phyloP scores from a whole-genome alignment of 2,888 invertebrate genomes.

The Cristatella mucedo region DNA sequence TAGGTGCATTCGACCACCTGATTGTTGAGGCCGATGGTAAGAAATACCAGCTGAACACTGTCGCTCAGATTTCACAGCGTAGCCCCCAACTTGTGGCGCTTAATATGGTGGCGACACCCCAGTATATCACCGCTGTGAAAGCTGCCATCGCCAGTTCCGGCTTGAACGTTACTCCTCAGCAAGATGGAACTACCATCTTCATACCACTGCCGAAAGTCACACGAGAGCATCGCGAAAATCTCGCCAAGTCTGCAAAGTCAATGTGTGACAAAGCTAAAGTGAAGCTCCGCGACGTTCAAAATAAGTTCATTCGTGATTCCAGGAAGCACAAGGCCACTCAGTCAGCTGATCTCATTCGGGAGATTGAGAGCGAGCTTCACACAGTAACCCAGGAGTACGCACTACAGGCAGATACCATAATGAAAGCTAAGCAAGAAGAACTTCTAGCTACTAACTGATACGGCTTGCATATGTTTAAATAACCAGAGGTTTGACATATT shows the following conservation, averaged over 20 bases:
- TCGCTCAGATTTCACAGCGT: conserved; percentile 71
- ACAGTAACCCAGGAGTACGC: no score
- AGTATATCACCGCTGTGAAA: conserved; percentile 58
- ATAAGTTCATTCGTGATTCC: conserved; percentile 51
- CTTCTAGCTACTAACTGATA: no score
- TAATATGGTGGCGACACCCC: conserved; percentile 67
- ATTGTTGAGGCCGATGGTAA: conserved; percentile 54
- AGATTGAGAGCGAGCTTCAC: no score
- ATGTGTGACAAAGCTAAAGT: conserved; percentile 64
- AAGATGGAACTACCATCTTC: conserved; percentile 76
- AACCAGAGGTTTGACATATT: no score
- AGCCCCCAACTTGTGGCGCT: conserved; percentile 69
- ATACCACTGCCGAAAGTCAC: conserved; percentile 81
- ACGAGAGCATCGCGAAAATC: conserved; percentile 70
- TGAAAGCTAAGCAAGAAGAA: no score
- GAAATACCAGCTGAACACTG: conserved; percentile 60
- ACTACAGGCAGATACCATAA: no score
- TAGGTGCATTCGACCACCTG: conserved; percentile 63
- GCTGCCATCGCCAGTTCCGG: conserved; percentile 63
- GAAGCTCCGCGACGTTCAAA: conserved; percentile 57
- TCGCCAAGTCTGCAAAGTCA: conserved; percentile 71
- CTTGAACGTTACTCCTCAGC: conserved; percentile 80
- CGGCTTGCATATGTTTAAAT: no score
- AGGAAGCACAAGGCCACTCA: conserved; percentile 51
- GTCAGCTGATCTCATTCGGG: conserved; percentile 54